Conservation (phyloP, 2,888 invertebrate species). For the Epirrhoe tristata region DNA sequence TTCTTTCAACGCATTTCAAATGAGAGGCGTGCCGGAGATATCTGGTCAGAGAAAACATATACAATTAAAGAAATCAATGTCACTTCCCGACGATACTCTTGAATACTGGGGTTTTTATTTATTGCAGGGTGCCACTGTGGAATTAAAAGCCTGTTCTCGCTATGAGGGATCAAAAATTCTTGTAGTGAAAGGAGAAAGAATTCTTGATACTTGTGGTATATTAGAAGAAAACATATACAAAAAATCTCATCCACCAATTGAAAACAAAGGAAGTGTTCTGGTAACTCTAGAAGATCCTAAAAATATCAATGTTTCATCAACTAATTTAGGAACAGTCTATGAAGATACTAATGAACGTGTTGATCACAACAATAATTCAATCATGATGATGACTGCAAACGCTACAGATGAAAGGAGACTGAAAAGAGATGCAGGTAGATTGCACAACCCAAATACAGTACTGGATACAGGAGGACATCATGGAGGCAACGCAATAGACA, state of each 20-base stretch:
- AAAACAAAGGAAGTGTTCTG: slow-evolving; percentile 84
- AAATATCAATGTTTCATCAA: slow-evolving; percentile 20
- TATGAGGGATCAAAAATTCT: slow-evolving; percentile 92
- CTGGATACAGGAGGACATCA: slow-evolving; percentile 91
- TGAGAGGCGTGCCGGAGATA: slow-evolving; percentile 88
- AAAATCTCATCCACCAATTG: slow-evolving; percentile 85
- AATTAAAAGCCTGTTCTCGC: slow-evolving; percentile 92
- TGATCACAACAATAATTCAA: slow-evolving; percentile 4
- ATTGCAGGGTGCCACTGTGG: slow-evolving; percentile 91
- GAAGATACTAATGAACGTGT: slow-evolving; percentile 4
- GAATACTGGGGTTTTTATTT: slow-evolving; percentile 96
- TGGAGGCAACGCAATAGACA: slow-evolving; percentile 89
- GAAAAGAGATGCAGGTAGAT: slow-evolving; percentile 65
- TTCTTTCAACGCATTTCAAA: slow-evolving; percentile 89
- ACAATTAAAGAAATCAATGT: slow-evolving; percentile 92
- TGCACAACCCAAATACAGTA: slow-evolving; percentile 81
- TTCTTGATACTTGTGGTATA: slow-evolving; percentile 91
- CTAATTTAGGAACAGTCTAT: slow-evolving; percentile 28
- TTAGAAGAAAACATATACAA: slow-evolving; percentile 89
- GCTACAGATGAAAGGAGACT: slow-evolving; percentile 44
- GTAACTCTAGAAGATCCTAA: slow-evolving; percentile 74
- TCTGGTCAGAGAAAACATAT: slow-evolving; percentile 90
- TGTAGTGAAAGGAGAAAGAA: slow-evolving; percentile 92
- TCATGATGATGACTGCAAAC: slow-evolving; percentile 13
- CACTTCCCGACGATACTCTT: slow-evolving; percentile 92